phyloP scores from a whole-genome alignment of 2,113 vertebrate species.

The Pollachius pollachius region DNA sequence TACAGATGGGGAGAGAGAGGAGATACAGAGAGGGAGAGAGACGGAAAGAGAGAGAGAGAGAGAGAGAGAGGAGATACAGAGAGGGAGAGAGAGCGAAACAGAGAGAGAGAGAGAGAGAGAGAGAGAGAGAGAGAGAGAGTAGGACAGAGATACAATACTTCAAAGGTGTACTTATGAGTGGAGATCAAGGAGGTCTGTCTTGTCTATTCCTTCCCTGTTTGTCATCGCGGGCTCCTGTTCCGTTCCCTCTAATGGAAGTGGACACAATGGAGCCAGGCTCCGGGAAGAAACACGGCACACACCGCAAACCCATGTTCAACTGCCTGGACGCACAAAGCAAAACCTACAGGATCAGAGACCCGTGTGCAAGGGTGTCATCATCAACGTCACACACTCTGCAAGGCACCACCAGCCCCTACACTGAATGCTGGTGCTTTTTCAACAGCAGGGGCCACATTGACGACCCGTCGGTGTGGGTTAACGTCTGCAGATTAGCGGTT shows the following conservation, averaged over 20 bases:
- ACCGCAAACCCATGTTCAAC: no score
- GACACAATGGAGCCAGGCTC: no score
- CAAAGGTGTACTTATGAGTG: slow-evolving; percentile 35
- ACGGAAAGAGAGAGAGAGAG: slow-evolving; percentile 10
- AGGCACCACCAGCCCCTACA: background rate
- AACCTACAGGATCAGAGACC: background rate
- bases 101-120: no score
- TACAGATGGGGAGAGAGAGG: no score
- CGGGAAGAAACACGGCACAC: no score
- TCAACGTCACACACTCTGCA: background rate
- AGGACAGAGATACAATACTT: slow-evolving; percentile 16
- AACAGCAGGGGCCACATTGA: background rate
- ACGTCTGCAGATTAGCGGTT: background rate
- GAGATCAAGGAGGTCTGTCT: slow-evolving; percentile 25
- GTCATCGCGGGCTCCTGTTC: slow-evolving; percentile 12
- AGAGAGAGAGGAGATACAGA: no score
- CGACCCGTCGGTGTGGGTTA: background rate
- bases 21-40: no score
- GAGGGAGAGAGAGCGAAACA: no score
- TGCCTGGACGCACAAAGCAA: background rate
- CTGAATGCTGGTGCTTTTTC: background rate
- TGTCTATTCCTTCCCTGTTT: slow-evolving; percentile 29
- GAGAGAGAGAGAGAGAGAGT: slow-evolving; percentile 14
- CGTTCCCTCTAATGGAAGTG: background rate
- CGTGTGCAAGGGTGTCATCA: background rate